Base-by-base conservation (phyloP, 2,888 invertebrate genomes). In the Lepidocyrtinus sp. region DNA sequence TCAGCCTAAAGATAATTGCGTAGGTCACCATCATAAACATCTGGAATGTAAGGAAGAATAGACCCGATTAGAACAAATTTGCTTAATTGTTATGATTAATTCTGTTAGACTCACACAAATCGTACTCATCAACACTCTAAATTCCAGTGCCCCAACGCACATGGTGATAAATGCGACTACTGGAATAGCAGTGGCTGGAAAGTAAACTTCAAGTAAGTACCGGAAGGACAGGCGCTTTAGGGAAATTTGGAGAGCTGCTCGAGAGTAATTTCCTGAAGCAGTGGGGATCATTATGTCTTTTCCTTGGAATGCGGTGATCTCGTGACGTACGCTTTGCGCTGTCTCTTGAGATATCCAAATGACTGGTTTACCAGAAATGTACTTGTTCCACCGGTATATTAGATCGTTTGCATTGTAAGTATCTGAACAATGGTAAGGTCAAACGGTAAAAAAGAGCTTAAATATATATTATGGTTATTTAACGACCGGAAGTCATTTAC, bases 181-280 rank as follows among this genome's bases (percentile, higher is more conserved):
- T 1, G 83, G 79, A 15, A 85, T 77, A 7, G 77, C 74, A n/a
- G 81, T 81, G 0, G 82, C 55, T 21, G 85, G 85, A 55, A 85
- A 85, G 55, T 78, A 85, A 7, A 82, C 81, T 63, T 85, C 85
- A 45, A 84, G 83, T 0, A 85, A n/a, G 25, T 81, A 84, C 0
- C 84, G 80, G 62, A 80, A 71, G 2, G 84, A 74, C 36, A 76
- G 68, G 22, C 85, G 75, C 46, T 76, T 78, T 24, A 85, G 46
- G 15, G 68, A 75, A 61, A 85, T 69, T 55, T 82, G 81, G 22
- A 85, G 69, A 0, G 70, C 69, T 7, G 70, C 67, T n/a, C 81
- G 64, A 0, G 83, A 79, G 62, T 75, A 81, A 26, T 73, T 76
- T 27, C 70, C 83, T 70, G 50, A 50, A 50, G 50, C 50, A 1